A percentile compares a stretch with the other conserved stretches of the same genome.
phyloP scores from a whole-genome alignment of 2,797 vertebrate species.

The Balearica regulorum region DNA sequence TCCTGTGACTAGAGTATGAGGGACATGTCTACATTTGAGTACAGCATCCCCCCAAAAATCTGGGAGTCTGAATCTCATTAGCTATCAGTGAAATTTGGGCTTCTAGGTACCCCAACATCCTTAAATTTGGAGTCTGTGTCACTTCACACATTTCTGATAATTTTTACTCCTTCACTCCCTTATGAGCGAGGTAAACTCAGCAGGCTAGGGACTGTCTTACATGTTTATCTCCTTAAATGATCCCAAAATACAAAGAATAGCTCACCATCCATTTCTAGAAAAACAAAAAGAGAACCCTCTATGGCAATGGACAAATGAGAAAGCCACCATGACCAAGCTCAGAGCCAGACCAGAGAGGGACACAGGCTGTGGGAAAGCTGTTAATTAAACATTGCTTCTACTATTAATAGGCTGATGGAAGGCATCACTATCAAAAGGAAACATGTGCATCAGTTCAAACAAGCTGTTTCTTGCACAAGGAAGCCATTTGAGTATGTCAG shows the following conservation, averaged over 20 bases:
- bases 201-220: neutral
- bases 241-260: neutral
- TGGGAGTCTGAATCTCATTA: neutral
- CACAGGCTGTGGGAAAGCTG: neutral
- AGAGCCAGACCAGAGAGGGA: neutral
- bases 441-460: neutral
- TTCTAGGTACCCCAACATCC: neutral
- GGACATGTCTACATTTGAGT: neutral
- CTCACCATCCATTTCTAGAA: neutral
- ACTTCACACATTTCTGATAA: neutral
- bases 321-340: neutral
- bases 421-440: conserved; percentile 20
- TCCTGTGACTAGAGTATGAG: neutral
- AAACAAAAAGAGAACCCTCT: neutral
- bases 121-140: neutral
- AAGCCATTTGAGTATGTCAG: neutral
- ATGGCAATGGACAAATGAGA: neutral
- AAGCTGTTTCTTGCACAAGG: neutral
- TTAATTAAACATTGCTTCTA: neutral
- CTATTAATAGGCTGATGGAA: neutral
- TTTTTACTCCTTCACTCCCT: neutral
- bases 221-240: neutral
- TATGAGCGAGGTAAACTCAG: neutral
- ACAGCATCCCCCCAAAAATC: neutral
- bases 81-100: neutral